Conservation (phyloP, 2,888 invertebrate genomes). For the Rhamnusium bicolor region DNA sequence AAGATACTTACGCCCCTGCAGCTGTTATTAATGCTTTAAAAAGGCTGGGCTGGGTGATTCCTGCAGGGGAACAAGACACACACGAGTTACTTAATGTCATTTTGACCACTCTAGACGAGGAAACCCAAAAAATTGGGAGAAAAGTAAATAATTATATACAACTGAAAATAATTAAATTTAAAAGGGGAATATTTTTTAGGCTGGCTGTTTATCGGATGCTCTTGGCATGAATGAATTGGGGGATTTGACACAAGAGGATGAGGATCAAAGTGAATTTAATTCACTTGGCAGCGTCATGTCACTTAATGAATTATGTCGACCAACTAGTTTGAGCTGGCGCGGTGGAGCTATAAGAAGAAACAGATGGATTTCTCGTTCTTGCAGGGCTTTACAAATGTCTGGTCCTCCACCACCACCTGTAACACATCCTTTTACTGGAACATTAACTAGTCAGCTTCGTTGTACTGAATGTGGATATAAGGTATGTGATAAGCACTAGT, state of each 20-base stretch:
- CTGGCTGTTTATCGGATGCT: conserved; percentile 85
- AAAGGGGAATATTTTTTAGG: conserved; percentile 63
- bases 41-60: conserved; percentile 88
- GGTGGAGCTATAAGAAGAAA: conserved; percentile 65
- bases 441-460: conserved; percentile 83
- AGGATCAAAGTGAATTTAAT: conserved; percentile 59
- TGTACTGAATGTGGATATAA: conserved; percentile 83
- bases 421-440: conserved; percentile 82
- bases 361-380: conserved; percentile 71
- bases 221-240: conserved; percentile 73
- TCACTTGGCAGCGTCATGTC: conserved; percentile 68
- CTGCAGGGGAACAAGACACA: conserved; percentile 93
- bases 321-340: conserved; percentile 65
- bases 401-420: conserved; percentile 72
- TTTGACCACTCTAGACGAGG: conserved; percentile 92
- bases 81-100: conserved; percentile 94
- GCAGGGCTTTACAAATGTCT: conserved; percentile 72
- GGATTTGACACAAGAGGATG: conserved; percentile 63
- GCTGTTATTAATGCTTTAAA: conserved; percentile 83
- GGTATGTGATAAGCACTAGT: conserved; percentile 67
- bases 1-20: conserved; percentile 77
- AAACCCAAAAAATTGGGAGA: conserved; percentile 77
- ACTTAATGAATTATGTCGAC: conserved; percentile 68
- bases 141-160: conserved; percentile 75
- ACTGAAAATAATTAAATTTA: background rate